Evolutionary conservation across 2,888 invertebrate genomes (phyloP).

Genomic region (Leptinotarsa juncta): DNA sequence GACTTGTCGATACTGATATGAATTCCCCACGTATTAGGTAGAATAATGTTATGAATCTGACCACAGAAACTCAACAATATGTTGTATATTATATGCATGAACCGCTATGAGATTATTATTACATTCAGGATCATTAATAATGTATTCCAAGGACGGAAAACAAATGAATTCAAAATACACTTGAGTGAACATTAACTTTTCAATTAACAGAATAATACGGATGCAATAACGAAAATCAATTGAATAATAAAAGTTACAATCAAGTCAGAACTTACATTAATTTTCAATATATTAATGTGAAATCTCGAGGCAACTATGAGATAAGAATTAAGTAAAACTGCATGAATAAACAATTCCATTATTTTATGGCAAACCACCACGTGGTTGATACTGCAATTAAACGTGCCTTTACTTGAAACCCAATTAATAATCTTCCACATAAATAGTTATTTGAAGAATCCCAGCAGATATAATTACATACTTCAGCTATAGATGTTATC

Average conservation of each 20-base stretch:
- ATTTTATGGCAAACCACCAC: constrained; percentile 33
- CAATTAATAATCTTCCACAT: constrained; percentile 27
- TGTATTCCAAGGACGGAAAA: background rate
- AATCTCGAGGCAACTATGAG: background rate
- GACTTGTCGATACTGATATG: too few species aligned
- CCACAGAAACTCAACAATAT: too few species aligned
- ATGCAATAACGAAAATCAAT: constrained; percentile 5
- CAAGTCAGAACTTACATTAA: background rate
- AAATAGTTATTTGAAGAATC: constrained; percentile 12
- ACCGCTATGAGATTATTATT: too few species aligned
- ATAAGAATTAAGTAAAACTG: constrained; percentile 5
- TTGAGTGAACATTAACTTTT: background rate
- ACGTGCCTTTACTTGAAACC: constrained; percentile 31
- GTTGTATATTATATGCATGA: too few species aligned
- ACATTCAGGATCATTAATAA: too few species aligned
- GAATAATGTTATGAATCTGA: too few species aligned
- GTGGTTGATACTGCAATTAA: constrained; percentile 33
- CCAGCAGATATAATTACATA: constrained; percentile 7
- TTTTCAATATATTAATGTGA: background rate
- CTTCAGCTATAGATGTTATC: constrained; percentile 12
- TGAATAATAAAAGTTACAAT: constrained; percentile 5
- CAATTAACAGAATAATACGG: constrained; percentile 1
- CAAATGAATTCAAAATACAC: background rate
- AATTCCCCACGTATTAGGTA: too few species aligned
- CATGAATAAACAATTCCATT: constrained; percentile 35